Evolutionary conservation across 1,140 invertebrate species (phyloP).

Genomic region (Hyles euphorbiae): DNA sequence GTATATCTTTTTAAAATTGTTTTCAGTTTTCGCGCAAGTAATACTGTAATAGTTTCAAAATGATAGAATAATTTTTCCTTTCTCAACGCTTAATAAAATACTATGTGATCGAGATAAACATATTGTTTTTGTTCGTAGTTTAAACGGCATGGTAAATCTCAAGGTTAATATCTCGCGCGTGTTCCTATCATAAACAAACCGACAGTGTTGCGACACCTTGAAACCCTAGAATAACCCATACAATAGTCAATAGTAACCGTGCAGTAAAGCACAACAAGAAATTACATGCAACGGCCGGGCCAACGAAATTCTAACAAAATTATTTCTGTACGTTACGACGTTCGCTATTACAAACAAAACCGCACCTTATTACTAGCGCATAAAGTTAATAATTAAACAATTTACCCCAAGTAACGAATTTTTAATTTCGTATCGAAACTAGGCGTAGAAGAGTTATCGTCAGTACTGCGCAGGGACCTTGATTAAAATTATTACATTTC

Average conservation of each 20-base stretch:
- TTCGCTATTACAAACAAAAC: constrained; percentile 5
- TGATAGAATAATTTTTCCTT: no score
- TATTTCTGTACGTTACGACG: constrained; percentile 23
- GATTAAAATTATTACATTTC: not conserved
- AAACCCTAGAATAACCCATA: constrained; percentile 1
- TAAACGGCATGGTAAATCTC: no score
- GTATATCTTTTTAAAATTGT: no score
- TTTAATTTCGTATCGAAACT: constrained; percentile 1
- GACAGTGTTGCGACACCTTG: not conserved
- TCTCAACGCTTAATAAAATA: no score
- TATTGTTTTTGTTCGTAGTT: no score
- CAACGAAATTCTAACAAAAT: constrained; percentile 21
- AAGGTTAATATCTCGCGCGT: no score
- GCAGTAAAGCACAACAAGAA: constrained; percentile 18
- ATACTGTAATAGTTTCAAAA: no score
- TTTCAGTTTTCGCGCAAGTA: no score
- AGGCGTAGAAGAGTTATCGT: no score
- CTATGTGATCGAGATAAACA: no score
- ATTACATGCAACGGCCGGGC: constrained; percentile 9
- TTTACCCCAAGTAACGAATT: not conserved
- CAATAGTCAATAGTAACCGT: constrained; percentile 3
- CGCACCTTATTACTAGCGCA: constrained; percentile 4
- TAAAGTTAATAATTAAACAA: not conserved
- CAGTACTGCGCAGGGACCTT: no score
- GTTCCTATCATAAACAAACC: no score